Evolutionary conservation across 2,797 vertebrate species (phyloP), one percentile per base, ranked within the genome.

Genomic region (Sebastes vulpes): DNA sequence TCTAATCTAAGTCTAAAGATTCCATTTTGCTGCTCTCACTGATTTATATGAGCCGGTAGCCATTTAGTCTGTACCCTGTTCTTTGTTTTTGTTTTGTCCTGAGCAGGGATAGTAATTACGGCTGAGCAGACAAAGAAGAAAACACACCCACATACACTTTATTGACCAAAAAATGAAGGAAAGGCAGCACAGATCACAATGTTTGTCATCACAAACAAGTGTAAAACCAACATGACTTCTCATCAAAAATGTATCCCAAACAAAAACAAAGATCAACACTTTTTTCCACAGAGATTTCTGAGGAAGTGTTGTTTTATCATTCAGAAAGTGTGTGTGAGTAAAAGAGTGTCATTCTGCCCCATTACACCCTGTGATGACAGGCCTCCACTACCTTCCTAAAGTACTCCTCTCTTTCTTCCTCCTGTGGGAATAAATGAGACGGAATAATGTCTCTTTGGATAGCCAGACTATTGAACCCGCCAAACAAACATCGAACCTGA

Each of bases 361-460:
- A 83, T 79, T 93, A 78, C 81, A 66, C 85, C 53, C 56, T 73
- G 32, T 80, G 84, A 90, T 90, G 88, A 90, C 84, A 87, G 67
- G 29, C 79, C 69, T 83, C 65, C 65, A 56, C 72, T 77, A 77
- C 88, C 89, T 84, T 75, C 61, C 79, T 77, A 69, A 89, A 89
- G 81, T 72, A 75, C 77, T 83, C 46, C 28, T 25, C 85, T 87
- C 75, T 87, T 65, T 77, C 72, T 7, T 16, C 14, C 14, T 69
- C 71, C 58, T 53, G 70, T 77, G 83, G 77, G 77, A 85, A 66
- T 75, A 88, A 93, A 91, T 91, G 84, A 94, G 86, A 90, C 42
- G 80, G 87, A 94, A 92, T 94, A 94, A 94, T 91, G 85, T 71
- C 82, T 86, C 75, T 83, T 78, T 74, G 57, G 71, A 70, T 67